Conservation (phyloP, 2,888 invertebrate species). For the Drosophila meridiana region DNA sequence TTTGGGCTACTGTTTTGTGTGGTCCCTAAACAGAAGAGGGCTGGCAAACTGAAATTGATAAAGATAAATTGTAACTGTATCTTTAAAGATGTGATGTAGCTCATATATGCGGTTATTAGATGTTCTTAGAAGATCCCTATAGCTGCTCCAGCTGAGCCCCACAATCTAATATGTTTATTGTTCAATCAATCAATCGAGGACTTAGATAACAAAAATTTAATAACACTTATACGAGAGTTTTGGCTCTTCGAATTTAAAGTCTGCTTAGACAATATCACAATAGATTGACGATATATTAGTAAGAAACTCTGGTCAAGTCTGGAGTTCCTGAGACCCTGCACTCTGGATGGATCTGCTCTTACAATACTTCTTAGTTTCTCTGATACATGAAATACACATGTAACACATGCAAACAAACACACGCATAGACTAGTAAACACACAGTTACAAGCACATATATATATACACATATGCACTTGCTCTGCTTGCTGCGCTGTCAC, state of each 20-base stretch:
- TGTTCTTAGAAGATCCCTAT: background rate
- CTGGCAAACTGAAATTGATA: background rate
- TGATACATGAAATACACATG: too few relatives aligned
- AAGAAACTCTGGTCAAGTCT: too few relatives aligned
- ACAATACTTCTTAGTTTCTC: too few relatives aligned
- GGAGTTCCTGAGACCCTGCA: too few relatives aligned
- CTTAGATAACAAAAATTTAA: background rate
- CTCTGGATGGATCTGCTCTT: too few relatives aligned
- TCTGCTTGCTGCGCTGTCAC: background rate
- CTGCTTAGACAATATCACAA: background rate
- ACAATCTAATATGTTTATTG: background rate
- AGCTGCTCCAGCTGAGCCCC: background rate
- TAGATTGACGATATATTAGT: background rate
- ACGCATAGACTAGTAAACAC: background rate
- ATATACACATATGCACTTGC: background rate
- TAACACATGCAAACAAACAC: background rate
- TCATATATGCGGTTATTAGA: background rate
- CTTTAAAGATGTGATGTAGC: background rate
- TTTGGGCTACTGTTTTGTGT: background rate
- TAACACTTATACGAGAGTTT: background rate
- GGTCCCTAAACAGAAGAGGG: background rate
- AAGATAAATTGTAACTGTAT: background rate
- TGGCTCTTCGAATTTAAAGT: background rate
- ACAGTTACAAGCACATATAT: background rate
- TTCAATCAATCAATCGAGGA: background rate